Conservation (phyloP, 1,140 invertebrate species). For the Scaptodrosophila lebanonensis region DNA sequence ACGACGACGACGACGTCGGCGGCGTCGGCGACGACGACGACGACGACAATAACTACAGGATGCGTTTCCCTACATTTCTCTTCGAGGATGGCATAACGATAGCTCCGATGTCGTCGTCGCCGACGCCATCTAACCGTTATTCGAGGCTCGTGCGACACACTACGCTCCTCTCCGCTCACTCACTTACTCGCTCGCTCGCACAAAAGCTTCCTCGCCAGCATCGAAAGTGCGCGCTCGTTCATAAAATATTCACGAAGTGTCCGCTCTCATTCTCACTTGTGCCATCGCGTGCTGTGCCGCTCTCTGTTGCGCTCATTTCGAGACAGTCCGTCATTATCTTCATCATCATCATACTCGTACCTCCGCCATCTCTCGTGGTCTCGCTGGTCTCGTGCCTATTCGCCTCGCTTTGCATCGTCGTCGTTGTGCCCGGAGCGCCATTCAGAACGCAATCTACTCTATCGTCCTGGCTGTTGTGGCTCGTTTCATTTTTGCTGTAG, state of each 20-base stretch:
- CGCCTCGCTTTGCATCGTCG: background rate
- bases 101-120: conserved; percentile 20
- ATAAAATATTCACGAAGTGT: conserved; percentile 75
- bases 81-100: conserved; percentile 19
- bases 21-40: conserved; percentile 10
- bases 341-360: conserved; percentile 11
- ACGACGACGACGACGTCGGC: conserved; percentile 21
- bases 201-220: background rate
- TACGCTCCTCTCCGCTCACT: conserved; percentile 34
- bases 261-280: conserved; percentile 63
- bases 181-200: conserved; percentile 14
- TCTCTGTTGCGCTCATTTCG: conserved; percentile 30
- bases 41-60: conserved; percentile 22
- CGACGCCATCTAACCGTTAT: conserved; percentile 37
- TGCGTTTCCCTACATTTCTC: conserved; percentile 69
- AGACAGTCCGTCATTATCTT: conserved; percentile 13
- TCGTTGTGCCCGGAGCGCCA: background rate
- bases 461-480: conserved; percentile 6
- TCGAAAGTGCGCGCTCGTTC: conserved; percentile 40
- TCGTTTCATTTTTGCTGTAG: conserved; percentile 12
- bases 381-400: conserved; percentile 8
- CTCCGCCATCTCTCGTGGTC: conserved; percentile 41
- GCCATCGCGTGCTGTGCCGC: conserved; percentile 23
- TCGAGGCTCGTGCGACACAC: conserved; percentile 11
- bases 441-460: background rate